Evolutionary conservation across 1,140 invertebrate genomes (phyloP).

Genomic region (Zaprionus africanus): DNA sequence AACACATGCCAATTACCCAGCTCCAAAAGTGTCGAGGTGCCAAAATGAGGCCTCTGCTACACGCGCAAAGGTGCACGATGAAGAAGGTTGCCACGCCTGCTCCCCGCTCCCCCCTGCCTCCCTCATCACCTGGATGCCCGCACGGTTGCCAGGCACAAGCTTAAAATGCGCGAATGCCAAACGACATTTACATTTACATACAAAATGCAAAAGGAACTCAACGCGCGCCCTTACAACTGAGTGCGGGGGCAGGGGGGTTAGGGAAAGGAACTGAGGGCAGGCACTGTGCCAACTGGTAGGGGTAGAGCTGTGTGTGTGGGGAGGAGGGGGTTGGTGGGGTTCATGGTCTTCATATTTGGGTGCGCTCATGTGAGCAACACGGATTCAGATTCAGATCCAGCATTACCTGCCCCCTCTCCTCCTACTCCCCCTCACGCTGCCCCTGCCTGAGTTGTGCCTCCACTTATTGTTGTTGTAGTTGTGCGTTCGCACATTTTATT

Average conservation of each 20-base stretch:
- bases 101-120: neutral
- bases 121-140: neutral
- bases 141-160: slow-evolving; percentile 47
- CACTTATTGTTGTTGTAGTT: slow-evolving; percentile 50
- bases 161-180: slow-evolving; percentile 62
- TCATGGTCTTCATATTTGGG: slow-evolving; percentile 63
- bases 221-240: slow-evolving; percentile 21
- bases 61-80: slow-evolving; percentile 16
- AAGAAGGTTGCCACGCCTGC: slow-evolving; percentile 28
- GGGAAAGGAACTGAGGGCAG: neutral
- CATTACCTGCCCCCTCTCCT: slow-evolving; percentile 13
- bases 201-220: slow-evolving; percentile 51
- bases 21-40: slow-evolving; percentile 67
- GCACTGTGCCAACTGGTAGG: slow-evolving; percentile 33
- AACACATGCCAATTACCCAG: slow-evolving; percentile 80
- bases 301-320: slow-evolving; percentile 1
- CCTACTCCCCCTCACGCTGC: neutral
- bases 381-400: slow-evolving; percentile 44
- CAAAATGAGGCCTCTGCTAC: slow-evolving; percentile 70
- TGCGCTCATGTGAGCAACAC: slow-evolving; percentile 73
- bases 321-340: neutral
- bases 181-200: slow-evolving; percentile 68
- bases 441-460: neutral
- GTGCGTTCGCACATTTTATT: slow-evolving; percentile 76
- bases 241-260: slow-evolving; percentile 1